phyloP scores from a whole-genome alignment of 2,888 invertebrate species.

The Belgica antarctica region DNA sequence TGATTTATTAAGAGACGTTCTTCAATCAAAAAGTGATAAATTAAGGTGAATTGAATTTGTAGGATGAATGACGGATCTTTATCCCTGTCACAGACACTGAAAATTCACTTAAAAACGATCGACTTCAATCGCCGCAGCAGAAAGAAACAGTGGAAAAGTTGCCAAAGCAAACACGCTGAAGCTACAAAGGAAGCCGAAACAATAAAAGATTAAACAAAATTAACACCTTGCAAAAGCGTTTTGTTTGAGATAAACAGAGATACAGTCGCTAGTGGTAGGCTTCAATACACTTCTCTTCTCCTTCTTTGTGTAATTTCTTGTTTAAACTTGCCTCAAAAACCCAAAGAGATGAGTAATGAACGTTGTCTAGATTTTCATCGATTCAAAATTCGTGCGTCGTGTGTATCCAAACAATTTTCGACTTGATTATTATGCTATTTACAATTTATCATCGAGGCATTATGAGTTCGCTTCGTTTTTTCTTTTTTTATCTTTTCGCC shows the following conservation, averaged over 20 bases:
- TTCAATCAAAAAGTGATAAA: conserved; percentile 9
- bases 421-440: conserved; percentile 8
- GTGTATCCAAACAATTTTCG: conserved; percentile 30
- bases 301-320: not conserved
- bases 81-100: not conserved
- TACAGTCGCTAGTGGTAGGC: not conserved
- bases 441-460: conserved; percentile 18
- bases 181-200: conserved; percentile 37
- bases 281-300: not conserved
- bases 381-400: conserved; percentile 11
- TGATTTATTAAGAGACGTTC: no score
- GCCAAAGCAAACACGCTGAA: not conserved
- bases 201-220: conserved; percentile 40
- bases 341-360: conserved; percentile 23
- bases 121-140: not conserved
- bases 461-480: no score
- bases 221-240: conserved; percentile 39
- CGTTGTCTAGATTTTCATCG: conserved; percentile 17
- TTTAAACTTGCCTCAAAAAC: conserved; percentile 13
- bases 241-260: conserved; percentile 18
- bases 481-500: conserved; percentile 19
- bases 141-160: conserved; percentile 11
- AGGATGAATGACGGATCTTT: not conserved
- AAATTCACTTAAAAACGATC: conserved; percentile 8
- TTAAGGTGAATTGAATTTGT: not conserved